These are phyloP conservation scores for Drosophila ohnishii DNA, from an alignment of 1,140 invertebrate species.

Conservation along the genomic window DNA sequence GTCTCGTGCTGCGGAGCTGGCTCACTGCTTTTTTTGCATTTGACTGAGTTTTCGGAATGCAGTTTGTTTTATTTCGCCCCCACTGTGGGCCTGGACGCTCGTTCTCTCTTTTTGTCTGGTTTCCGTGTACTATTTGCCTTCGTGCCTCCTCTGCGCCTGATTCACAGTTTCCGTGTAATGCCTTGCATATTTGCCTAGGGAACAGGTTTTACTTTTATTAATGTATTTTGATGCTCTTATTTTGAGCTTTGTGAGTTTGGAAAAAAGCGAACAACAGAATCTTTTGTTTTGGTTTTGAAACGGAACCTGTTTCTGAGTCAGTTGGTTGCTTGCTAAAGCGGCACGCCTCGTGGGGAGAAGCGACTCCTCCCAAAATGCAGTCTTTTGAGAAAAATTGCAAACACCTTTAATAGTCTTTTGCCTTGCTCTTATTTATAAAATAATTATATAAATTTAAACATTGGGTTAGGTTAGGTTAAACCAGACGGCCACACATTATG, in stretches of 20 bases:
- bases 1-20: slow-evolving; percentile 43
- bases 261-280: slow-evolving; percentile 36
- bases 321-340: slow-evolving; percentile 28
- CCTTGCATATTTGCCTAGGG: slow-evolving; percentile 50
- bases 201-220: slow-evolving; percentile 48
- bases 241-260: neutral
- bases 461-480: neutral
- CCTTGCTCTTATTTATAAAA: neutral
- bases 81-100: slow-evolving; percentile 38
- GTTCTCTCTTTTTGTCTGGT: slow-evolving; percentile 18
- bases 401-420: neutral
- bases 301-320: slow-evolving; percentile 58
- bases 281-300: slow-evolving; percentile 70
- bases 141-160: slow-evolving; percentile 21
- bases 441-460: neutral
- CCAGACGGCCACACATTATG: no score
- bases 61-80: slow-evolving; percentile 59
- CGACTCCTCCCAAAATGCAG: neutral
- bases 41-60: slow-evolving; percentile 76
- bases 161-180: slow-evolving; percentile 66
- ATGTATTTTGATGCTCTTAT: slow-evolving; percentile 22
- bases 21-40: slow-evolving; percentile 52
- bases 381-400: neutral
- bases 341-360: neutral
- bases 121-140: slow-evolving; percentile 29